Conservation (phyloP, 1,140 invertebrate species). For the Leucophenga varia region DNA sequence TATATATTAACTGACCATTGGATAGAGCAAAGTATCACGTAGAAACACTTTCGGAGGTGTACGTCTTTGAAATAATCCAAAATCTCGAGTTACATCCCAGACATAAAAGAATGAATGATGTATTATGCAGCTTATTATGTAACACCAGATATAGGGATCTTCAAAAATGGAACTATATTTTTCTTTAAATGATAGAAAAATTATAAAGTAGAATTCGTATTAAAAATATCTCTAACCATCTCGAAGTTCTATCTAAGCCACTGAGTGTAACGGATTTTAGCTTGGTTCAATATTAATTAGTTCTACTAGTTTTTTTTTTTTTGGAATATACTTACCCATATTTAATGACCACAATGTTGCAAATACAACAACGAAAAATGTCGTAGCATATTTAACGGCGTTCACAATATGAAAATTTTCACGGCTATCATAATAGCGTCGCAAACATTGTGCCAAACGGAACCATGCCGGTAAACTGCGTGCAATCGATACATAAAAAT, state of each 20-base stretch:
- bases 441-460: slow-evolving; percentile 81
- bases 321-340: too few relatives aligned
- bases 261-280: too few relatives aligned
- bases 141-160: slow-evolving; percentile 80
- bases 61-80: slow-evolving; percentile 85
- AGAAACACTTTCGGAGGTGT: slow-evolving; percentile 77
- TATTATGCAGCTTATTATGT: slow-evolving; percentile 71
- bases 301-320: too few relatives aligned
- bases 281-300: too few relatives aligned
- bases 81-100: slow-evolving; percentile 97
- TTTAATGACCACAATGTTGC: too few relatives aligned
- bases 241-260: too few relatives aligned
- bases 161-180: too few relatives aligned
- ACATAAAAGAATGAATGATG: slow-evolving; percentile 80
- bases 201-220: too few relatives aligned
- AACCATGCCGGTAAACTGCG: slow-evolving; percentile 83
- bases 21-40: slow-evolving; percentile 74
- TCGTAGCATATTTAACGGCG: slow-evolving; percentile 81
- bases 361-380: slow-evolving; percentile 75
- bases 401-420: slow-evolving; percentile 75
- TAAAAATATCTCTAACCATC: too few relatives aligned
- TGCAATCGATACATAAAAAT: slow-evolving; percentile 61
- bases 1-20: slow-evolving; percentile 58
- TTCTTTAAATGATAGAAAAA: too few relatives aligned
- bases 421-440: slow-evolving; percentile 66